phyloP scores from a whole-genome alignment of 2,797 vertebrate genomes.

The Helostoma temminkii region DNA sequence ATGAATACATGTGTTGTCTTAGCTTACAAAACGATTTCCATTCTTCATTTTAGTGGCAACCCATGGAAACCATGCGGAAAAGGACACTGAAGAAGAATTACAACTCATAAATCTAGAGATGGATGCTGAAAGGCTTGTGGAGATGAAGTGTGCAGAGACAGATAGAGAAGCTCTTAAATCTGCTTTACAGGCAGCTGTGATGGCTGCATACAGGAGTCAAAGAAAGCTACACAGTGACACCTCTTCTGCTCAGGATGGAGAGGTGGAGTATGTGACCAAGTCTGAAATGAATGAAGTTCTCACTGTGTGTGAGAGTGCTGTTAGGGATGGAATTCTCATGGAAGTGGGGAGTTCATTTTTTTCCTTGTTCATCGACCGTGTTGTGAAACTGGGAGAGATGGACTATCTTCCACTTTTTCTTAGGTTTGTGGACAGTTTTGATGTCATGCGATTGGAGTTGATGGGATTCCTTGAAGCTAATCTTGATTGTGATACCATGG shows the following conservation, averaged over 20 bases:
- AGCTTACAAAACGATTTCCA: neutral
- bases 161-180: conserved; percentile 85
- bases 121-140: conserved; percentile 82
- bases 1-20: neutral
- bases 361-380: conserved; percentile 86
- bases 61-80: conserved; percentile 78
- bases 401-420: conserved; percentile 85
- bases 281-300: conserved; percentile 89
- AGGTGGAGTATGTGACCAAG: conserved; percentile 86
- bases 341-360: conserved; percentile 86
- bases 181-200: conserved; percentile 81
- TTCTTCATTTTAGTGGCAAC: conserved; percentile 58
- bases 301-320: conserved; percentile 83
- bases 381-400: conserved; percentile 79
- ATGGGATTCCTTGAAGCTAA: conserved; percentile 85
- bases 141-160: conserved; percentile 82
- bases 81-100: conserved; percentile 82
- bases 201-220: conserved; percentile 77
- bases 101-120: conserved; percentile 82
- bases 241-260: conserved; percentile 73
- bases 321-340: conserved; percentile 82
- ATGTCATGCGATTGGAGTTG: conserved; percentile 86
- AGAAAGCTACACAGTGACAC: conserved; percentile 62
- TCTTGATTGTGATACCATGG: conserved; percentile 82
- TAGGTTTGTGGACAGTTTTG: conserved; percentile 87